A percentile compares a stretch with the other conserved stretches of the same genome.
Conservation (phyloP, 2,888 invertebrate species). For the Thereva unica region DNA sequence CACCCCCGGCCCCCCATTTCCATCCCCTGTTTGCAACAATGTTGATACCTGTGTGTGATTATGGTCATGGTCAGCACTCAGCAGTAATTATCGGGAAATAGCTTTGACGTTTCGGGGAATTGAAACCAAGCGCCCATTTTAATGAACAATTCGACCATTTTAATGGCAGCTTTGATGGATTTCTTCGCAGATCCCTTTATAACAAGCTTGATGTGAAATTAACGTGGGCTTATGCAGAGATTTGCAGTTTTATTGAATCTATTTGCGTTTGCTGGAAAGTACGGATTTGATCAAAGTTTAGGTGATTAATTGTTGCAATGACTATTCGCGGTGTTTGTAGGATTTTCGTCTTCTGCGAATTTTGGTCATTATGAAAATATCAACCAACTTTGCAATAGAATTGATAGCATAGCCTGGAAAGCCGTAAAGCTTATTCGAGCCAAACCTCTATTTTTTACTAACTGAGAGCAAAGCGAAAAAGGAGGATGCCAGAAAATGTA, state of each 20-base stretch:
- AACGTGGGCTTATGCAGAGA: neutral
- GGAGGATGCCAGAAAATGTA: too few species aligned
- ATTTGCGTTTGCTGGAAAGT: neutral
- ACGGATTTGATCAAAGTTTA: too few species aligned
- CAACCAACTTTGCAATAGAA: too few species aligned
- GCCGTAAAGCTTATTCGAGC: too few species aligned
- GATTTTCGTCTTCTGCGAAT: too few species aligned
- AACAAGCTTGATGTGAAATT: neutral
- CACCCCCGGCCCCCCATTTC: neutral
- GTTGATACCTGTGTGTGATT: neutral
- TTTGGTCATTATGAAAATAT: too few species aligned
- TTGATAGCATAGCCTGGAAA: too few species aligned
- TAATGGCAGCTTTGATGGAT: slow-evolving; percentile 16
- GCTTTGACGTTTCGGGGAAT: slow-evolving; percentile 1
- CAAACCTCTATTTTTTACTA: too few species aligned
- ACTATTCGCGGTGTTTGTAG: too few species aligned
- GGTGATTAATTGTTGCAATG: too few species aligned
- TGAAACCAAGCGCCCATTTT: neutral
- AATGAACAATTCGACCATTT: slow-evolving; percentile 7
- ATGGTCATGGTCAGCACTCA: neutral
- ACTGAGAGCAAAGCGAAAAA: too few species aligned
- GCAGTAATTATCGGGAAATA: slow-evolving; percentile 10
- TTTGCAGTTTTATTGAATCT: neutral
- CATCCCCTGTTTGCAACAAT: neutral
- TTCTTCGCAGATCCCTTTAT: slow-evolving; percentile 4